phyloP scores from a whole-genome alignment of 2,797 vertebrate species.

The Myotis daubentonii region DNA sequence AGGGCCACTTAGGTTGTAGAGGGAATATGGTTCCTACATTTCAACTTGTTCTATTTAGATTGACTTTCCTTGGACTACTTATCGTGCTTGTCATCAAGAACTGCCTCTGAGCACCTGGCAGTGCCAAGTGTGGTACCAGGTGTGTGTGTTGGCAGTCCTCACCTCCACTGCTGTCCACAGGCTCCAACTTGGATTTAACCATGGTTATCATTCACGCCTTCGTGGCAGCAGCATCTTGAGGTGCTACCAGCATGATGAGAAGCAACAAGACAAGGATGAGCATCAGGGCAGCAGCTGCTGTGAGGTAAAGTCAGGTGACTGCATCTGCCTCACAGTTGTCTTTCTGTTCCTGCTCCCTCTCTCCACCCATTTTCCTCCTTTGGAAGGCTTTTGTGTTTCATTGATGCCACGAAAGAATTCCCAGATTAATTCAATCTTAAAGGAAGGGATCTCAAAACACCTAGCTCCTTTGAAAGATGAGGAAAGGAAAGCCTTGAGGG shows the following conservation, averaged over 20 bases:
- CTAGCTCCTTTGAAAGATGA: conserved; percentile 38
- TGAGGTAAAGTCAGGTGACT: neutral
- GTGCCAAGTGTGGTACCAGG: conserved; percentile 61
- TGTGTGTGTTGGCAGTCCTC: conserved; percentile 64
- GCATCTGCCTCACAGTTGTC: neutral
- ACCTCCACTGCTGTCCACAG: conserved; percentile 41
- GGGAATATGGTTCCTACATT: neutral
- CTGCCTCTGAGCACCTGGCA: neutral
- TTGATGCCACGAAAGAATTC: neutral
- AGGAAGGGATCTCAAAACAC: neutral
- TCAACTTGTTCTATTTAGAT: conserved; percentile 23
- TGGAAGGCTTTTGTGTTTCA: conserved; percentile 26
- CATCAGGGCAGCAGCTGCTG: neutral
- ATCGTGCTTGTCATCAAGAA: neutral
- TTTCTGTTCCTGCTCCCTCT: neutral
- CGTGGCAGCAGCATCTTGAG: neutral
- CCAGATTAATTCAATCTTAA: neutral
- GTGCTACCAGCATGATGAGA: neutral
- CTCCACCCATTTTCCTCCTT: neutral
- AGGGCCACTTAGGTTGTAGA: neutral
- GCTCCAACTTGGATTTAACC: conserved; percentile 52
- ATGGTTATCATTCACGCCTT: conserved; percentile 55
- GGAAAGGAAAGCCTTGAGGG: neutral
- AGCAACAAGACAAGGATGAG: neutral
- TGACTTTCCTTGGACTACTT: conserved; percentile 16